Base-by-base conservation (phyloP, 2,797 vertebrate genomes). In the Acanthiza pusilla region DNA sequence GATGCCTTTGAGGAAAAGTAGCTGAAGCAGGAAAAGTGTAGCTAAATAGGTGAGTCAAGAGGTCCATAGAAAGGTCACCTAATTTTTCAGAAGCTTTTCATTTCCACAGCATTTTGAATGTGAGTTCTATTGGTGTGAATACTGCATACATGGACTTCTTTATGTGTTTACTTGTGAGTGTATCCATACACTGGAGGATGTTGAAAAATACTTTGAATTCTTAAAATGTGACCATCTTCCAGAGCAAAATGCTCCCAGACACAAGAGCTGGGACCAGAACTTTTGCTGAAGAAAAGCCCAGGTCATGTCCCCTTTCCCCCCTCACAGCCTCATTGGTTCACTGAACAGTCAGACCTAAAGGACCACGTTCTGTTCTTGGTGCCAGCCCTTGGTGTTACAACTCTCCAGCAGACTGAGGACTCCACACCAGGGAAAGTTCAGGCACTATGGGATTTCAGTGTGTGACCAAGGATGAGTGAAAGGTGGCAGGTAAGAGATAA, bases 111-210 rank as follows among this genome's bases (percentile, higher is more conserved):
- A 18, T 45, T 68, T 27, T 45, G 17, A 67, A 42, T 55, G 22
- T 45, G 71, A 54, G 11, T 42, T 85, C 65, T 42, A 2, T 7
- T 67, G 38, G 14, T 36, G 68, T 68, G 50, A 74, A 23, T 40
- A 29, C 48, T 47, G 23, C 23, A 19, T 18, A 12, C 25, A 43
- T 53, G 19, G 16, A 26, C 12, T 27, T 38, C 40, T 76, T 71
- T 48, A 36, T 42, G 7, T 19, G n/a, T 77, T 87, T 80, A 12
- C 20, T 74, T 78, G 26, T 26, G 7, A 77, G 47, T 2, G 5
- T 38, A 29, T 50, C 36, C n/a, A n/a, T 0, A 0, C 45, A 57
- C 17, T 6, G 6, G 25, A 67, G 25, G 14, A 42, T 29, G 13
- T 21, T 79, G 71, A 72, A 94, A 73, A 53, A 30, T 11, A 29